These are phyloP conservation scores for Zaprionus bogoriensis DNA, from an alignment of 2,888 invertebrate species.

Conservation along the genomic window DNA sequence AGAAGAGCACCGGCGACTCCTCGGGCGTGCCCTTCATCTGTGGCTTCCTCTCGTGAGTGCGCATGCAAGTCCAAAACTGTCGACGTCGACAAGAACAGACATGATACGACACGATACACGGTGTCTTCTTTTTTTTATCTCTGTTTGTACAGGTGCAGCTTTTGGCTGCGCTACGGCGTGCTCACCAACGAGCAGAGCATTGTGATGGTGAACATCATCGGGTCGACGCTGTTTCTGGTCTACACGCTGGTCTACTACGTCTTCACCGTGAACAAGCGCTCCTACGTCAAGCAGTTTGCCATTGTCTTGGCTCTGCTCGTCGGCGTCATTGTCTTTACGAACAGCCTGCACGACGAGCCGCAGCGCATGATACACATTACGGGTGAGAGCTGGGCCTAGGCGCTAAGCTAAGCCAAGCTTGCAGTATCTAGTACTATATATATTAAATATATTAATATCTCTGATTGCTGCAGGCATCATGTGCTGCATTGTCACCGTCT, in stretches of 20 bases:
- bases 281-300: slow-evolving; percentile 86
- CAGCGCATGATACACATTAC: slow-evolving; percentile 85
- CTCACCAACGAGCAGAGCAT: slow-evolving; percentile 88
- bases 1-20: slow-evolving; percentile 89
- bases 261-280: slow-evolving; percentile 88
- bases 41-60: slow-evolving; percentile 89
- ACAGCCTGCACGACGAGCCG: slow-evolving; percentile 84
- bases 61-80: slow-evolving; percentile 39
- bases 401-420: no score
- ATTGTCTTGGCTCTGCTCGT: slow-evolving; percentile 84
- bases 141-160: slow-evolving; percentile 85
- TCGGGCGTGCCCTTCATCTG: slow-evolving; percentile 91
- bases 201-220: slow-evolving; percentile 89
- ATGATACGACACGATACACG: not conserved
- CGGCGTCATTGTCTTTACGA: slow-evolving; percentile 85
- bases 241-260: slow-evolving; percentile 89
- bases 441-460: not conserved
- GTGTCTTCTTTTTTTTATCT: not conserved
- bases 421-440: not conserved
- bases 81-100: slow-evolving; percentile 50
- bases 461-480: slow-evolving; percentile 84
- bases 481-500: slow-evolving; percentile 89
- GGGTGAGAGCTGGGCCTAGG: slow-evolving; percentile 84
- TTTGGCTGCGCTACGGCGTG: slow-evolving; percentile 92
- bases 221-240: slow-evolving; percentile 87